Conservation (phyloP, 2,113 vertebrate genomes). For the Oncorhynchus clarkii region DNA sequence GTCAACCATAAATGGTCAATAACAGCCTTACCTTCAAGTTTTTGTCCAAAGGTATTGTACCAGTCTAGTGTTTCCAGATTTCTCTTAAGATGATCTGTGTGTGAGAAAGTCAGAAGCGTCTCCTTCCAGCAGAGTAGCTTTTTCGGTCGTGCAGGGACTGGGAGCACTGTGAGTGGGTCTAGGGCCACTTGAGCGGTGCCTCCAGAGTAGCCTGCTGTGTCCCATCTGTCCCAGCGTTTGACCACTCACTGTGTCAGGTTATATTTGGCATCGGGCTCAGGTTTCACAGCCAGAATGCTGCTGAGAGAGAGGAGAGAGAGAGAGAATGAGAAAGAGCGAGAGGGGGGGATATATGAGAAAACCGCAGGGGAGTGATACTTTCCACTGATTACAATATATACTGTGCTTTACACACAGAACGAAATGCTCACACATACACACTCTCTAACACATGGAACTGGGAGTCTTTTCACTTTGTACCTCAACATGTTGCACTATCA, state of each 20-base stretch:
- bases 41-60: slow-evolving; percentile 36
- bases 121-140: slow-evolving; percentile 55
- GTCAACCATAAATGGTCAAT: not conserved
- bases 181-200: slow-evolving; percentile 66
- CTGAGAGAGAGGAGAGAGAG: slow-evolving; percentile 70
- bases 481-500: not conserved
- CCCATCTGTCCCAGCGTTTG: slow-evolving; percentile 83
- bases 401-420: not conserved
- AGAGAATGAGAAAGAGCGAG: slow-evolving; percentile 59
- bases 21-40: slow-evolving; percentile 54
- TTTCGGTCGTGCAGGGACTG: slow-evolving; percentile 47
- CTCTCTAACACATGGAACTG: not conserved
- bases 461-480: not conserved
- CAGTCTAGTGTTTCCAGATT: slow-evolving; percentile 54
- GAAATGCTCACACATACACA: not conserved
- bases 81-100: slow-evolving; percentile 36
- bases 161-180: slow-evolving; percentile 54
- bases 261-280: slow-evolving; percentile 95
- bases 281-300: slow-evolving; percentile 83
- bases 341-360: slow-evolving; percentile 30
- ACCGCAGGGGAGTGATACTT: not conserved
- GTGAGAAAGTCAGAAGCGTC: slow-evolving; percentile 41
- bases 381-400: not conserved
- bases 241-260: slow-evolving; percentile 80
- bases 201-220: slow-evolving; percentile 76